These are phyloP conservation scores for Thryonomys swinderianus DNA, from an alignment of 2,113 vertebrate genomes.

Conservation along the genomic window DNA sequence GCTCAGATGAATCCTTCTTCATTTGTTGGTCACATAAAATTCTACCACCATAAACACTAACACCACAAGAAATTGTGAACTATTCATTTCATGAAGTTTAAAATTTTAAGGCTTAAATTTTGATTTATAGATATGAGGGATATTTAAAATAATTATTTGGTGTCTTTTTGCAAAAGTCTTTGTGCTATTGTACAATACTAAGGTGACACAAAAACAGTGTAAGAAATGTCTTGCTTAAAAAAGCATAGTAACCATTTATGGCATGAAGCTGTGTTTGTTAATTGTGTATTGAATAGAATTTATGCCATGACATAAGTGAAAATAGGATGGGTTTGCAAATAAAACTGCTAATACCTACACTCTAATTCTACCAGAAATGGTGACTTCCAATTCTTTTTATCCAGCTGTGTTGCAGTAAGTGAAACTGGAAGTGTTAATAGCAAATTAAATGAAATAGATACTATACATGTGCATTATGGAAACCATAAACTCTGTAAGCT, in stretches of 20 bases:
- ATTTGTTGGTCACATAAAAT: background rate
- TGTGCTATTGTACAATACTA: background rate
- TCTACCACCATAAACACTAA: background rate
- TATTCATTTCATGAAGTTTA: background rate
- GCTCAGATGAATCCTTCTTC: background rate
- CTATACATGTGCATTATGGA: conserved; percentile 77
- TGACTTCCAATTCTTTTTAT: conserved; percentile 75
- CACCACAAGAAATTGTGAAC: background rate
- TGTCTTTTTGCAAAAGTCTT: background rate
- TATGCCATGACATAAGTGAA: conserved; percentile 28
- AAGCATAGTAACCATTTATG: background rate
- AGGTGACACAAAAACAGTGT: background rate
- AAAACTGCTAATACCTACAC: conserved; percentile 62
- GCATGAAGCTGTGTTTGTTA: conserved; percentile 44
- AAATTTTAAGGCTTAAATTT: background rate
- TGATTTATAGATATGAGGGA: background rate
- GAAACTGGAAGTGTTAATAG: conserved; percentile 79
- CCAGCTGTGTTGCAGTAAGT: conserved; percentile 78
- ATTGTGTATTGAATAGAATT: conserved; percentile 27
- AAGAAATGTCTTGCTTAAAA: background rate
- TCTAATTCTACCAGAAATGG: conserved; percentile 64
- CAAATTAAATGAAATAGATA: conserved; percentile 80
- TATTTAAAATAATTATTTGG: background rate
- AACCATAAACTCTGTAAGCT: conserved; percentile 75
- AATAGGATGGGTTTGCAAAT: conserved; percentile 49